A percentile compares a stretch with the other conserved stretches of the same genome.
These are phyloP conservation scores for Myiozetetes cayanensis DNA, from an alignment of 2,113 vertebrate genomes.

Conservation along the genomic window DNA sequence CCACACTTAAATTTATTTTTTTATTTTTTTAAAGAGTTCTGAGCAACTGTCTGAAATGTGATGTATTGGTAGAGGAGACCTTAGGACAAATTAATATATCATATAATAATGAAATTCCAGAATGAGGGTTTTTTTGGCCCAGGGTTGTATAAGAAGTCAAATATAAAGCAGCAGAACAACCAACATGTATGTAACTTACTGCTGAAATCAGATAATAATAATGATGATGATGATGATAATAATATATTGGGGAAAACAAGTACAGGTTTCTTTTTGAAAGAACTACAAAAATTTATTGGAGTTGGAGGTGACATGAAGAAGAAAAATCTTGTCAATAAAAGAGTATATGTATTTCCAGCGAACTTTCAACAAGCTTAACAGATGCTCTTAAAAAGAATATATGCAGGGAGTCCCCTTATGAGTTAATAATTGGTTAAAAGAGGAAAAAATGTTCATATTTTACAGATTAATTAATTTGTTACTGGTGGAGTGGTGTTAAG, in stretches of 20 bases:
- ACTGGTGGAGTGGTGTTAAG: background rate
- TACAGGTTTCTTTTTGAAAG: background rate
- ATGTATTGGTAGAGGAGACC: background rate
- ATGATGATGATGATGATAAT: background rate
- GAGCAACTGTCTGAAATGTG: background rate
- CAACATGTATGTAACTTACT: background rate
- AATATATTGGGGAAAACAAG: background rate
- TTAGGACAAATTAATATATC: background rate
- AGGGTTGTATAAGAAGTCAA: background rate
- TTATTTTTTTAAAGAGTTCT: background rate
- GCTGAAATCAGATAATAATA: background rate
- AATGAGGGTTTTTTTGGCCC: background rate
- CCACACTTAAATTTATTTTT: background rate
- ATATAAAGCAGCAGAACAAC: background rate
- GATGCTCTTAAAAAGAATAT: background rate
- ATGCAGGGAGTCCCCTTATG: background rate
- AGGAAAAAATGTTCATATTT: background rate
- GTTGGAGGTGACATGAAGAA: background rate
- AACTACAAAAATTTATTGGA: background rate
- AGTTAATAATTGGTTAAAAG: background rate
- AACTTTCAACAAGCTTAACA: background rate
- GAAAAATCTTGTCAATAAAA: background rate
- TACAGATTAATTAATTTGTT: background rate
- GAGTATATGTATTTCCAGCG: accelerated
- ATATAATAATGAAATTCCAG: background rate